Percentiles rank a stretch among this genome's conserved stretches.
These are phyloP conservation scores for Prionailurus bengalensis DNA, from an alignment of 2,113 vertebrate genomes.

Conservation along the genomic window DNA sequence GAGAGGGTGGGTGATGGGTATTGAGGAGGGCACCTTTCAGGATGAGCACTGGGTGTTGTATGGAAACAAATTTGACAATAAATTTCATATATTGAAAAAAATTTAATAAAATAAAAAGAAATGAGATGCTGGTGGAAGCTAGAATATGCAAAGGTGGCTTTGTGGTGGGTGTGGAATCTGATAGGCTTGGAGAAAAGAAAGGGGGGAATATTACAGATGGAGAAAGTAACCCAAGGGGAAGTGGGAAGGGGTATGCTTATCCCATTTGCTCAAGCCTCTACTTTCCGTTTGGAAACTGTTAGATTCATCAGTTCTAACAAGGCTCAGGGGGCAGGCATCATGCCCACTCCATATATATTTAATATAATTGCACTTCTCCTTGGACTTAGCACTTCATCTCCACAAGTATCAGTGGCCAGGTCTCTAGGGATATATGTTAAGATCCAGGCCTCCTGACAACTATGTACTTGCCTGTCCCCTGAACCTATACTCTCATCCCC, in stretches of 20 bases:
- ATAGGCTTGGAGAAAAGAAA: neutral
- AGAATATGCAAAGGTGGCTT: neutral
- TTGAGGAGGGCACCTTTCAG: too few species aligned
- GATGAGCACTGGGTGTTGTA: too few species aligned
- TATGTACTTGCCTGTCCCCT: neutral
- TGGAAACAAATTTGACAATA: too few species aligned
- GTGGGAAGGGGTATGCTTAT: neutral
- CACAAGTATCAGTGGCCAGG: neutral
- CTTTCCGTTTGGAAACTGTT: neutral
- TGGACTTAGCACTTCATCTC: neutral
- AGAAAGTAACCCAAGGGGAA: neutral
- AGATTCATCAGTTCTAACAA: constrained; percentile 27
- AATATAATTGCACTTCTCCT: neutral
- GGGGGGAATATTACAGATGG: neutral
- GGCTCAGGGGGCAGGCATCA: neutral
- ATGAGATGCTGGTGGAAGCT: neutral
- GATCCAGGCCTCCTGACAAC: neutral
- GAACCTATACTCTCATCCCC: neutral
- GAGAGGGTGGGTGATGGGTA: too few species aligned
- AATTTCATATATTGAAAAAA: too few species aligned
- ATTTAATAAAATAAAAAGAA: neutral
- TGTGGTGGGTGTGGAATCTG: neutral
- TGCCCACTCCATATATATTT: neutral
- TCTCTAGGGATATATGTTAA: neutral
- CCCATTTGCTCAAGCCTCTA: neutral